Base-by-base conservation (phyloP, 2,113 vertebrate species). In the Toxotes chatareus region DNA sequence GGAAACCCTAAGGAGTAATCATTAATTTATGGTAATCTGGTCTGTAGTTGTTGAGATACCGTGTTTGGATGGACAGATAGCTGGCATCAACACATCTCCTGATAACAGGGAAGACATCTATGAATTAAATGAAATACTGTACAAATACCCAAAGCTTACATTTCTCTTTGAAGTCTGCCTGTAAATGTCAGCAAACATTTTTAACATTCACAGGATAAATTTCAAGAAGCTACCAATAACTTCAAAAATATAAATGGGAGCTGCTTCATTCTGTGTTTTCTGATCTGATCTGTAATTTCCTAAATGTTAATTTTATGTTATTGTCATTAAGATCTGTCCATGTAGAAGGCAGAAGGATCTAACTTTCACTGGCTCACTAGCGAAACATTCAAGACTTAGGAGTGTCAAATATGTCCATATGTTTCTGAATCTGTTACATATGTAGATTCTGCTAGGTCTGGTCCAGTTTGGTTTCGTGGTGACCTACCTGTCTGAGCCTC, bases 381-480 rank as follows among this genome's bases (percentile, higher is more conserved):
- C 6, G 49, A 51, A 49, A 49, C 47, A 49, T 49, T 19, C 19
- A 17, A 51, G 21, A 51, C 16, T 51, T 7, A 21, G 0, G 49
- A 51, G 1, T 17, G 19, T 55, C n/a, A 51, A 9, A 59, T 14
- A 60, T n/a, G n/a, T 64, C 4, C 1, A 0, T 60, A 3, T 40
- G 5, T 76, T 11, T 70, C n/a, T 75, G 4, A 42, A 3, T 31
- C 6, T 62, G 5, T 67, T 7, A 67, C 3, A 47, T 47, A 0
- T 75, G 21, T 70, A 99, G 98, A 93, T 99, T 56, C 83, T 95
- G 10, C 91, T 99, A 19, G 98, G 98, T 9, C 62, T 99, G 77
- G 92, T 98, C 66, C 95, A 94, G 80, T 99, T 99, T 0, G 98
- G 98, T 31, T 99, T 99, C 0, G 96, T 99, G 84, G 98, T 98